A percentile compares a stretch with the other conserved stretches of the same genome.
phyloP scores from a whole-genome alignment of 2,797 vertebrate genomes.

The Menidia menidia region DNA sequence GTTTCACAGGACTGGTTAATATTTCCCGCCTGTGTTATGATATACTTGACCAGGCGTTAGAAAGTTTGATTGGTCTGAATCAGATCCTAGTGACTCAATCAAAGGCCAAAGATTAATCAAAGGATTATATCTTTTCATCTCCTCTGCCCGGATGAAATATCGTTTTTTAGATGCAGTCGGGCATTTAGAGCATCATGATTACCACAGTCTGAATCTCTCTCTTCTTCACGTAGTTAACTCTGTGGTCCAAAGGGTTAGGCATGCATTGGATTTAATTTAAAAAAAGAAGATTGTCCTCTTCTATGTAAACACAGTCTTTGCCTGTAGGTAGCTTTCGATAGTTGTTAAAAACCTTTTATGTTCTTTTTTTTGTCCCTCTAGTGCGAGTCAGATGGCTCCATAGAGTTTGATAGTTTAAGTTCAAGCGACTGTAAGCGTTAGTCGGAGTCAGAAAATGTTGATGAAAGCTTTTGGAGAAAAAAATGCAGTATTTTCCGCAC shows the following conservation, averaged over 20 bases:
- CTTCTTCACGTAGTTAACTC: constrained; percentile 64
- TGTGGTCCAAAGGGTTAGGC: constrained; percentile 63
- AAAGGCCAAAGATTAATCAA: constrained; percentile 21
- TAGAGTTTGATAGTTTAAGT: constrained; percentile 53
- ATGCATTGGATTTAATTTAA: constrained; percentile 74
- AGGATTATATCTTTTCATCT: constrained; percentile 40
- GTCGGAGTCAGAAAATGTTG: constrained; percentile 65
- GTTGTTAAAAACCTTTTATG: constrained; percentile 51
- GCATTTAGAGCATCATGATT: constrained; percentile 59
- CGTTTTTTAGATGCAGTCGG: constrained; percentile 44
- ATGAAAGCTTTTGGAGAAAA: constrained; percentile 53
- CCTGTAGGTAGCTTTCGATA: constrained; percentile 56
- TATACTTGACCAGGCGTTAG: constrained; percentile 50
- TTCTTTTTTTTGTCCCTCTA: constrained; percentile 24
- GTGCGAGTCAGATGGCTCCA: constrained; percentile 40
- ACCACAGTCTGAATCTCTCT: constrained; percentile 47
- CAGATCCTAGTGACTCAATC: constrained; percentile 52
- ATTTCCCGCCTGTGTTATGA: constrained; percentile 42
- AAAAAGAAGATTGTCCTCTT: constrained; percentile 65
- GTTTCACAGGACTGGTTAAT: constrained; percentile 52
- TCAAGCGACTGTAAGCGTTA: constrained; percentile 75
- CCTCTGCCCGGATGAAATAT: constrained; percentile 54
- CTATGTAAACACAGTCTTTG: constrained; percentile 53
- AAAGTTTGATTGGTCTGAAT: constrained; percentile 61
- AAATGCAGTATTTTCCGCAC: no score